A percentile compares a stretch with the other conserved stretches of the same genome.
Conservation (phyloP, 2,888 invertebrate species). For the Drosophila borborema region DNA sequence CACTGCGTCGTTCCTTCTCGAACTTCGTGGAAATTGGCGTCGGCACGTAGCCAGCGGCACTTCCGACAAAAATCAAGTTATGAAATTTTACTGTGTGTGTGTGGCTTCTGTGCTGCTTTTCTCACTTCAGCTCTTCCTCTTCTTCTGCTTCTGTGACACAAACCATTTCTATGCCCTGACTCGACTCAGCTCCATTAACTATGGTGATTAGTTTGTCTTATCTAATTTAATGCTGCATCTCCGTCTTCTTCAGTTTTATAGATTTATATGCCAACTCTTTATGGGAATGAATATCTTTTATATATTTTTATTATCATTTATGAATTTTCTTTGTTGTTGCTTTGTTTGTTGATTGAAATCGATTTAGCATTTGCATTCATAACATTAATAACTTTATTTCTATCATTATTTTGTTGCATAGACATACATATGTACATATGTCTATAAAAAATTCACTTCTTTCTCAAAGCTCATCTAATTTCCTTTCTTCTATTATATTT, state of each 20-base stretch:
- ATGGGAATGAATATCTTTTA: not conserved
- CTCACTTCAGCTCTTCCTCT: not conserved
- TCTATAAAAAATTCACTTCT: not conserved
- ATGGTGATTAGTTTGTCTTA: not conserved
- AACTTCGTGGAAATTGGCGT: constrained; percentile 44
- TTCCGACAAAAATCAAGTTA: constrained; percentile 65
- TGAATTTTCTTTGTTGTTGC: not conserved
- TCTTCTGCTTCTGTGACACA: not conserved
- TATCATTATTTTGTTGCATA: not conserved
- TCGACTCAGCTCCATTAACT: not conserved
- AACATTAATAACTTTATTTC: constrained; percentile 1
- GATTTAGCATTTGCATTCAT: not conserved
- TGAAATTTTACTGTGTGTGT: constrained; percentile 49
- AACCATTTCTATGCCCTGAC: constrained; percentile 16
- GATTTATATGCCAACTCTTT: not conserved
- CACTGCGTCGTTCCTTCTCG: not conserved
- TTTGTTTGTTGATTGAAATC: not conserved
- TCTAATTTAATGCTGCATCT: not conserved
- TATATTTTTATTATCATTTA: not conserved
- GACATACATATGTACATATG: too few relatives aligned
- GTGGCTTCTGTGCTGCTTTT: constrained; percentile 38
- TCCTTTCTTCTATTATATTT: not conserved
- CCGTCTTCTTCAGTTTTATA: not conserved
- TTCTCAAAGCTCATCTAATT: not conserved
- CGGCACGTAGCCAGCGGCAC: constrained; percentile 56